A percentile compares a stretch with the other conserved stretches of the same genome.
phyloP scores from a whole-genome alignment of 1,140 invertebrate species.

The Solenopsis fugax region DNA sequence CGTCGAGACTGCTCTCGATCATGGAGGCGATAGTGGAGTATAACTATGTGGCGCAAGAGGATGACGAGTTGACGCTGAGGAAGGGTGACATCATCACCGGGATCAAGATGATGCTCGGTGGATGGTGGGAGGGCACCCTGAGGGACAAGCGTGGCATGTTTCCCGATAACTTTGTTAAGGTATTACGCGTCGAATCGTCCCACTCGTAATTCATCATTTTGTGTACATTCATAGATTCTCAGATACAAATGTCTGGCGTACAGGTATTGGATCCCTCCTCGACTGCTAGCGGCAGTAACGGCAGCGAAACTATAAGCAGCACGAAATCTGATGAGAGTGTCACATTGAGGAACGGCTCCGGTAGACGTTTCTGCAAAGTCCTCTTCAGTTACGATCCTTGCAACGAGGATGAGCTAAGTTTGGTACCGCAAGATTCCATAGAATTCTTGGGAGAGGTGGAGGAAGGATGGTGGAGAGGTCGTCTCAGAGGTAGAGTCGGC shows the following conservation, averaged over 20 bases:
- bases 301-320: slow-evolving; percentile 58
- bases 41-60: slow-evolving; percentile 93
- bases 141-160: slow-evolving; percentile 97
- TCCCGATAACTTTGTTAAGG: slow-evolving; percentile 98
- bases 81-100: slow-evolving; percentile 96
- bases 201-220: not conserved
- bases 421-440: slow-evolving; percentile 95
- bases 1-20: not conserved
- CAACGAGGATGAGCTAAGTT: slow-evolving; percentile 96
- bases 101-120: slow-evolving; percentile 94
- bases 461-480: slow-evolving; percentile 96
- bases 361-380: slow-evolving; percentile 91
- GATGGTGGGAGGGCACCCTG: slow-evolving; percentile 99
- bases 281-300: slow-evolving; percentile 67
- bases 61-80: slow-evolving; percentile 94
- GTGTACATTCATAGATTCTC: not conserved
- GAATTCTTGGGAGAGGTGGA: slow-evolving; percentile 96
- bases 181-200: slow-evolving; percentile 76
- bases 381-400: slow-evolving; percentile 96
- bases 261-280: slow-evolving; percentile 61
- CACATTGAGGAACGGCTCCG: slow-evolving; percentile 82
- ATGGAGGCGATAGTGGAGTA: slow-evolving; percentile 93
- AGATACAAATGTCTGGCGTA: not conserved
- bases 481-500: slow-evolving; percentile 91
- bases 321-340: slow-evolving; percentile 79